A percentile compares a stretch with the other conserved stretches of the same genome.
Evolutionary conservation across 2,113 vertebrate species (phyloP).

Genomic region (Saguinus midas): DNA sequence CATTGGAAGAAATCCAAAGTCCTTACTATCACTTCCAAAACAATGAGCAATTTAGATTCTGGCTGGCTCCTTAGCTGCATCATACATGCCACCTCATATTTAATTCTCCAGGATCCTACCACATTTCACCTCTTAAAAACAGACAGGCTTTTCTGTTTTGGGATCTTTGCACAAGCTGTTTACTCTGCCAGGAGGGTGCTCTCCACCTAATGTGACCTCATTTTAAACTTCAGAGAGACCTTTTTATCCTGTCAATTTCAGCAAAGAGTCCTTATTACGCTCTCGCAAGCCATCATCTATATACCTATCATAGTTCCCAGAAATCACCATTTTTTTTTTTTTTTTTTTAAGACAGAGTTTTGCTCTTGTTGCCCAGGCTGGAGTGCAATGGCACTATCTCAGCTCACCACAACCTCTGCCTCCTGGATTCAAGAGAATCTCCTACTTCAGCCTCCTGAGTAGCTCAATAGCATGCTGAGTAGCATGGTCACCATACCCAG

Average conservation of each 20-base stretch:
- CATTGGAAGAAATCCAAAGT: not conserved
- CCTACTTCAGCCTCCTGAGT: too few relatives aligned
- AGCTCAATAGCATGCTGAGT: too few relatives aligned
- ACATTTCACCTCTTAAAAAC: not conserved
- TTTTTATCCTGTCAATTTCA: not conserved
- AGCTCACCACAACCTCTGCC: too few relatives aligned
- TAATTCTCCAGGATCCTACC: not conserved
- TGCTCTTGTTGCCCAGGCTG: too few relatives aligned
- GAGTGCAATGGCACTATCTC: too few relatives aligned
- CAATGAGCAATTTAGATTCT: not conserved
- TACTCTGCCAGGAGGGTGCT: not conserved
- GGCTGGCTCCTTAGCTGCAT: not conserved
- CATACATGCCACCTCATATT: rapidly evolving
- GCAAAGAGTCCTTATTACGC: not conserved
- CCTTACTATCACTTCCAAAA: not conserved
- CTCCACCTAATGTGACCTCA: not conserved
- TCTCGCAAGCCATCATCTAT: not conserved
- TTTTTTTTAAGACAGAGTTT: too few relatives aligned
- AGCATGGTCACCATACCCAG: too few relatives aligned
- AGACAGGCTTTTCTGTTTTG: not conserved
- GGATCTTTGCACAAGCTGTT: not conserved
- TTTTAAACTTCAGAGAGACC: not conserved
- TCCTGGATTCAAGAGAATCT: too few relatives aligned
- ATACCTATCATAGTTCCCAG: not conserved
- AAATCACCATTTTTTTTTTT: not conserved